A percentile compares a stretch with the other conserved stretches of the same genome.
Evolutionary conservation across 92 coral and sea anemone species (phyloP).

Genomic region (Paragorgia papillata): DNA sequence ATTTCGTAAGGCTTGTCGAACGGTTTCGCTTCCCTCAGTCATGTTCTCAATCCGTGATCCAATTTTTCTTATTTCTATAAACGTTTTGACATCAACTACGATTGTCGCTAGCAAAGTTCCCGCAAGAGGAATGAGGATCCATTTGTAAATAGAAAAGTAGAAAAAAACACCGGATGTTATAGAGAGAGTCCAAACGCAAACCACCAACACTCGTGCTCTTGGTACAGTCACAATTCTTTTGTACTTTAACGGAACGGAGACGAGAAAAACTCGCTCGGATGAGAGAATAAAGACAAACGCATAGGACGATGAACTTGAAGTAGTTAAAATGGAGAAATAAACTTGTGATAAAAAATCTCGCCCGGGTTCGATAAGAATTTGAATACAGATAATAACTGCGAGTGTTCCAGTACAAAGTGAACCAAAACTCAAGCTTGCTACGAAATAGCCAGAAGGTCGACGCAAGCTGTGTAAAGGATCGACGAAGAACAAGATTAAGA

Average conservation of each 20-base stretch:
- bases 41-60: background rate
- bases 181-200: background rate
- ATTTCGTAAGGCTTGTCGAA: background rate
- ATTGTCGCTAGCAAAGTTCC: background rate
- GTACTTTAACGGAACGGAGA: conserved; percentile 6
- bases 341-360: no score
- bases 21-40: background rate
- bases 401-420: background rate
- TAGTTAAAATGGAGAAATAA: no score
- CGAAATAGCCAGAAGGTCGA: conserved; percentile 5
- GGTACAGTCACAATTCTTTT: background rate
- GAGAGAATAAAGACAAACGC: conserved; percentile 2
- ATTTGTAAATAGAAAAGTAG: background rate
- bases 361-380: no score
- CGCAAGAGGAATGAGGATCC: background rate
- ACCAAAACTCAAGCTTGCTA: conserved; percentile 15
- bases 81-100: conserved; percentile 1
- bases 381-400: no score
- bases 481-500: background rate
- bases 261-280: background rate
- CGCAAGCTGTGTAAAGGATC: conserved; percentile 20
- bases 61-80: background rate
- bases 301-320: no score
- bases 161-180: background rate
- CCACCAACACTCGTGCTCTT: background rate